phyloP scores from a whole-genome alignment of 2,888 invertebrate species.

The Stomorhina lunata region DNA sequence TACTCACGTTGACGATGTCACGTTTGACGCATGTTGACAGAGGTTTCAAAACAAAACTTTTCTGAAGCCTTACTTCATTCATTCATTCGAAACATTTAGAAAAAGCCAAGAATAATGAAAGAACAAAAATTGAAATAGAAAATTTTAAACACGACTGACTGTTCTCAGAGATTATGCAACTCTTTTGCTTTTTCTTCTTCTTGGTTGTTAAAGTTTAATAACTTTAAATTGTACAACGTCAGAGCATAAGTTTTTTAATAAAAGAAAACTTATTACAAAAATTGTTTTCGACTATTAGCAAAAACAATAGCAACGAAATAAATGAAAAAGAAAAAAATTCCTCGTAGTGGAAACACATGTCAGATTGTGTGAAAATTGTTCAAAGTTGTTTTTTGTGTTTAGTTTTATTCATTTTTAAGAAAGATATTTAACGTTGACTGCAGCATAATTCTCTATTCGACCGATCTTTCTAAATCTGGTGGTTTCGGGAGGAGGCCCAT shows the following conservation, averaged over 20 bases:
- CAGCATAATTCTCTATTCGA: too few species aligned
- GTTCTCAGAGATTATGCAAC: conserved; percentile 61
- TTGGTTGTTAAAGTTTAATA: conserved; percentile 60
- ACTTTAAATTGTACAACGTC: conserved; percentile 61
- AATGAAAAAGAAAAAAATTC: background rate
- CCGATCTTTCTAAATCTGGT: too few species aligned
- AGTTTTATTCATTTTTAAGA: too few species aligned
- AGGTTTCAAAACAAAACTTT: conserved; percentile 62
- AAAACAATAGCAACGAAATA: background rate
- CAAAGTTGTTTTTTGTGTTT: too few species aligned
- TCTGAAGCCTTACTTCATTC: conserved; percentile 57
- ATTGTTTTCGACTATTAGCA: conserved; percentile 37
- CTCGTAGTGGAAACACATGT: background rate
- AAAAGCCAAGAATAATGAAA: background rate
- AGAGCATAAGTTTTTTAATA: conserved; percentile 63
- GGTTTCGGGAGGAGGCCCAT: too few species aligned
- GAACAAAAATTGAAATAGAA: conserved; percentile 13
- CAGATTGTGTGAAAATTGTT: background rate
- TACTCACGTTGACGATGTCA: conserved; percentile 62
- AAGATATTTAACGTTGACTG: too few species aligned
- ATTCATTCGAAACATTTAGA: conserved; percentile 21
- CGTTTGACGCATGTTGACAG: conserved; percentile 66
- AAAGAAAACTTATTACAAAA: conserved; percentile 57
- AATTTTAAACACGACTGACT: conserved; percentile 50
- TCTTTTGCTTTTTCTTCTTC: conserved; percentile 35